Conservation (phyloP, 1,140 invertebrate genomes). For the Drosophila funebris region DNA sequence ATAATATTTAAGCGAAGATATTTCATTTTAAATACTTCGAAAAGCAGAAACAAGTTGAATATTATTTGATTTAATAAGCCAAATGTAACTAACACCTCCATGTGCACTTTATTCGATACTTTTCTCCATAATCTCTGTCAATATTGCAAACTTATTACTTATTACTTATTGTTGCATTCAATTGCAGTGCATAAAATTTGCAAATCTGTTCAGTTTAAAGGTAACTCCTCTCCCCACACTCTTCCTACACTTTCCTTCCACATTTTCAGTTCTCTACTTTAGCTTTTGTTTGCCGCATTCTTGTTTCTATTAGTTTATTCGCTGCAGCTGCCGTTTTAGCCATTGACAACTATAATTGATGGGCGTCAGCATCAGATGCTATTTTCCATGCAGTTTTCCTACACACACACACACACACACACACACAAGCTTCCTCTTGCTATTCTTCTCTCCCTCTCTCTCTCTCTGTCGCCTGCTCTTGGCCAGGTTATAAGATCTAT, state of each 20-base stretch:
- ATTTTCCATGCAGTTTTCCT: conserved; percentile 34
- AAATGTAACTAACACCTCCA: too few relatives aligned
- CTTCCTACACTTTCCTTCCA: too few relatives aligned
- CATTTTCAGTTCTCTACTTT: conserved; percentile 9
- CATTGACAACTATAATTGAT: conserved; percentile 71
- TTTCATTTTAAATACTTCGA: background rate
- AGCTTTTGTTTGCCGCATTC: conserved; percentile 34
- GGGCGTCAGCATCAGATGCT: conserved; percentile 54
- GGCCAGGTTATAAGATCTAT: conserved; percentile 5
- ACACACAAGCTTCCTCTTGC: background rate
- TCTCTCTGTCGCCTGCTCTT: background rate
- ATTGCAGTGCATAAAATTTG: too few relatives aligned
- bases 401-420: too few relatives aligned
- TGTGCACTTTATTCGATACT: too few relatives aligned
- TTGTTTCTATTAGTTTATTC: conserved; percentile 37
- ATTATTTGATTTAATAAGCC: too few relatives aligned
- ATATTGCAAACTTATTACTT: too few relatives aligned
- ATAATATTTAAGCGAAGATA: background rate
- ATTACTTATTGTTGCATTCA: too few relatives aligned
- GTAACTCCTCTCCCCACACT: too few relatives aligned
- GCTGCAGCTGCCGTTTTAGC: conserved; percentile 9
- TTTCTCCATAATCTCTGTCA: too few relatives aligned
- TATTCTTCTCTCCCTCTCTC: background rate
- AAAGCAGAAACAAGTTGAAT: too few relatives aligned
- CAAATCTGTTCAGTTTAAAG: too few relatives aligned